phyloP scores from a whole-genome alignment of 2,797 vertebrate species.

The Adelosebastes latens region DNA sequence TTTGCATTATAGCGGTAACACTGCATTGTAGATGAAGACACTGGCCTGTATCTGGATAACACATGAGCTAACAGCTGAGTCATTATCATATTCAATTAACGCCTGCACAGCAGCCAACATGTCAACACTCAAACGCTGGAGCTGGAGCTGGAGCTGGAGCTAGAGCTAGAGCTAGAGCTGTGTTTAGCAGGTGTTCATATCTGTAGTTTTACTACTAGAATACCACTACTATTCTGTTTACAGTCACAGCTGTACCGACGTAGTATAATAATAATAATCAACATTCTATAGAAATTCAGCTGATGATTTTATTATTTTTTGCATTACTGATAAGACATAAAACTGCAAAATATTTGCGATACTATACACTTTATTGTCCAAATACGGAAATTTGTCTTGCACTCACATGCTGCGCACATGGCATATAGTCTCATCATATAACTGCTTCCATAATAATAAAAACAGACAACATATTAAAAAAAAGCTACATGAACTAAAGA shows the following conservation, averaged over 20 bases:
- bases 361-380: background rate
- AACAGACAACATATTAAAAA: background rate
- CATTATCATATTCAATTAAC: slow-evolving; percentile 26
- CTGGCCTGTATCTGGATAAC: background rate
- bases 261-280: background rate
- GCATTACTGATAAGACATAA: background rate
- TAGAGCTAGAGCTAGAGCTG: background rate
- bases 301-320: background rate
- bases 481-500: background rate
- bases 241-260: background rate
- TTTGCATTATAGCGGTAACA: background rate
- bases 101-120: background rate
- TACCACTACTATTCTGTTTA: background rate
- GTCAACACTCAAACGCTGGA: background rate
- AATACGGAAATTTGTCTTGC: background rate
- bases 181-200: background rate
- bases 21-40: background rate
- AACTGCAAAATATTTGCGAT: background rate
- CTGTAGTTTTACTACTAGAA: background rate
- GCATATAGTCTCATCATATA: background rate
- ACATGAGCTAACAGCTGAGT: slow-evolving; percentile 5
- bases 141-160: background rate
- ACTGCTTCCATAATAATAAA: background rate
- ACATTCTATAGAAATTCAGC: background rate
- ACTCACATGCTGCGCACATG: background rate